Evolutionary conservation across 2,113 vertebrate species (phyloP).

Genomic region (Ia io): DNA sequence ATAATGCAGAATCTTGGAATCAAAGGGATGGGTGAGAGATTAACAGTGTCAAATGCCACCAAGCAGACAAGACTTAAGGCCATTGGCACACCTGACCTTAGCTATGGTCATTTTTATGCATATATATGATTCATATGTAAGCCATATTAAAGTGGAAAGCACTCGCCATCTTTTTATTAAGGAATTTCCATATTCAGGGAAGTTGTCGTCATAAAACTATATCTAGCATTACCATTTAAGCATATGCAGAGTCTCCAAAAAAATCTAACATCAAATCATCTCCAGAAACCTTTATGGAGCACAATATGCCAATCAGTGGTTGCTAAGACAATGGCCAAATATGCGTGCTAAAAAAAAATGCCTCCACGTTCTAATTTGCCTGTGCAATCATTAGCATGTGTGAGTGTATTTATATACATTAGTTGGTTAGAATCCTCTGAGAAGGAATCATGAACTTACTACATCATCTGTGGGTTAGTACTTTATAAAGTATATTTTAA

Average conservation of each 20-base stretch:
- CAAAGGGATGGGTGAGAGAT: not conserved
- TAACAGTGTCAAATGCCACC: not conserved
- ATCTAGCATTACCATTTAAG: not conserved
- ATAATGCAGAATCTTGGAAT: not conserved
- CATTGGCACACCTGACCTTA: accelerated
- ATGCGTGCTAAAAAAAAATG: not conserved
- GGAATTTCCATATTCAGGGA: not conserved
- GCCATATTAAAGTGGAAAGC: not conserved
- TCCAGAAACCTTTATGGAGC: not conserved
- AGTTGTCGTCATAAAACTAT: not conserved
- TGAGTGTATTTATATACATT: not conserved
- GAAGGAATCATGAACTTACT: not conserved
- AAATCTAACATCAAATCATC: not conserved
- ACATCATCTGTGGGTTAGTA: not conserved
- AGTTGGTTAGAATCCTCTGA: not conserved
- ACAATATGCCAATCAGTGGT: not conserved
- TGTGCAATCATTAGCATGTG: not conserved
- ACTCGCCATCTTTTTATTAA: not conserved
- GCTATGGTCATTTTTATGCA: not conserved
- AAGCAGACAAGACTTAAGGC: not conserved
- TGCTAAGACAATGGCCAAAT: not conserved
- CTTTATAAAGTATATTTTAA: not conserved
- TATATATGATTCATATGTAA: not conserved
- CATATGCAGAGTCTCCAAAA: not conserved
- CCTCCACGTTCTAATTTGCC: not conserved